phyloP scores from a whole-genome alignment of 2,888 invertebrate species.

The Eutolmus rufibarbis region DNA sequence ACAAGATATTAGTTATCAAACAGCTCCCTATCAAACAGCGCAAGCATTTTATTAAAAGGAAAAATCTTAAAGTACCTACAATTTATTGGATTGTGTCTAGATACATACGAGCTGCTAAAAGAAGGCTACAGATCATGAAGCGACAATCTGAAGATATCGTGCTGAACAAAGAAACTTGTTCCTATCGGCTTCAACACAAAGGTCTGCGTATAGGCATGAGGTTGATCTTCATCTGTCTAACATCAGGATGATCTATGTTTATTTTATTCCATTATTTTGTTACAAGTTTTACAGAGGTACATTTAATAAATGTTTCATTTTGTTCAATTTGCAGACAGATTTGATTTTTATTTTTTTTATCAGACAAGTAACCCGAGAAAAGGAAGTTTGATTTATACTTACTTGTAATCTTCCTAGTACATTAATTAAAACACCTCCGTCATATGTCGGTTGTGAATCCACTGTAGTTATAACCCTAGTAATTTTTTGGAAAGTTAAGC shows the following conservation, averaged over 20 bases:
- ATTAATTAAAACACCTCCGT: constrained; percentile 94
- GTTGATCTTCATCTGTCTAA: constrained; percentile 94
- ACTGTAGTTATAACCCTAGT: constrained; percentile 89
- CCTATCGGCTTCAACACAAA: constrained; percentile 91
- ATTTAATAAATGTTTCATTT: not conserved
- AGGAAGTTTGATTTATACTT: constrained; percentile 54
- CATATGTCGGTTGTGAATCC: constrained; percentile 98
- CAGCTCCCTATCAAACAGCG: not conserved
- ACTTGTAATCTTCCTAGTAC: constrained; percentile 97
- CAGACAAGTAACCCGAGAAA: not conserved
- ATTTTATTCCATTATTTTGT: constrained; percentile 19
- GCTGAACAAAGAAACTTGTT: constrained; percentile 90
- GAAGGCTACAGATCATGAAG: constrained; percentile 78
- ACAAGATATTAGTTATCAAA: not conserved
- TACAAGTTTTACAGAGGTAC: not conserved
- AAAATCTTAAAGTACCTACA: constrained; percentile 7
- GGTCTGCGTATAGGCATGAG: constrained; percentile 91
- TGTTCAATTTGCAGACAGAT: not conserved
- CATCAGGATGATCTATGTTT: constrained; percentile 45
- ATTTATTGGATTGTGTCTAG: not conserved
- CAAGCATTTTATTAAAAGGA: constrained; percentile 10
- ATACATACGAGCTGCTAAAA: constrained; percentile 15
- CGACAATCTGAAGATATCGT: constrained; percentile 93
- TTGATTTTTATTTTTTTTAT: not conserved
- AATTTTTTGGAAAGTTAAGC: constrained; percentile 91